Percentiles rank a stretch among this genome's conserved stretches.
Evolutionary conservation across 2,888 invertebrate genomes (phyloP).

Genomic region (Cosmorhoe ocellata): DNA sequence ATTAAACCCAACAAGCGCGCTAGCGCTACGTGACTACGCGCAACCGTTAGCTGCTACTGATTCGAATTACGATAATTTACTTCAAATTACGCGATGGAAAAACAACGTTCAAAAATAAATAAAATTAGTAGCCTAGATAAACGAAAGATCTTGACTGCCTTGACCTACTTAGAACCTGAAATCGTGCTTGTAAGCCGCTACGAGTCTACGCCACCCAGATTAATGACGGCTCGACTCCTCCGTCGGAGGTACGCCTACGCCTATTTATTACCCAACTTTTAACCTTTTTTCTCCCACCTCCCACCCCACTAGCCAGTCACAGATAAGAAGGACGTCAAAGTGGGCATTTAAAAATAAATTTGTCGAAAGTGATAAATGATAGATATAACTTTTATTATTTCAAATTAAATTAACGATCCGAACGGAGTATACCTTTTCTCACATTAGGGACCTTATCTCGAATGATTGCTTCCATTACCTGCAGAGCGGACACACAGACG

Average conservation of each 20-base stretch:
- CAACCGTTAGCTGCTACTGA: too few species aligned
- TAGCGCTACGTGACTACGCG: too few species aligned
- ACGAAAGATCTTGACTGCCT: neutral
- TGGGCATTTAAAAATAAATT: constrained; percentile 82
- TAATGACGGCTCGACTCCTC: constrained; percentile 9
- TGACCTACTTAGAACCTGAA: constrained; percentile 16
- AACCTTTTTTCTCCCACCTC: constrained; percentile 60
- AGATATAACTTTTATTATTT: constrained; percentile 81
- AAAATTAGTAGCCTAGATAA: too few species aligned
- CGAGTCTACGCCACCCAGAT: constrained; percentile 29
- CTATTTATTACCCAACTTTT: constrained; percentile 61
- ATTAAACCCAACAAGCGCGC: too few species aligned
- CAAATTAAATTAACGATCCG: constrained; percentile 81
- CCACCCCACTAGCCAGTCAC: constrained; percentile 60
- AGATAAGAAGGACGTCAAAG: constrained; percentile 73
- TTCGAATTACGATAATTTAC: too few species aligned
- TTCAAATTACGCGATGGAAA: too few species aligned
- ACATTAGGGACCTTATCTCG: constrained; percentile 81
- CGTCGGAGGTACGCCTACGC: constrained; percentile 49
- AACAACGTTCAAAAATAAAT: too few species aligned
- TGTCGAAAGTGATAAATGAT: constrained; percentile 82
- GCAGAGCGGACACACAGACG: constrained; percentile 57
- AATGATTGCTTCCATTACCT: constrained; percentile 82
- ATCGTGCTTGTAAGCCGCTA: constrained; percentile 1
- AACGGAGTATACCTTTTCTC: constrained; percentile 78